Conservation (phyloP, 2,888 invertebrate genomes). For the Lithosia quadra region DNA sequence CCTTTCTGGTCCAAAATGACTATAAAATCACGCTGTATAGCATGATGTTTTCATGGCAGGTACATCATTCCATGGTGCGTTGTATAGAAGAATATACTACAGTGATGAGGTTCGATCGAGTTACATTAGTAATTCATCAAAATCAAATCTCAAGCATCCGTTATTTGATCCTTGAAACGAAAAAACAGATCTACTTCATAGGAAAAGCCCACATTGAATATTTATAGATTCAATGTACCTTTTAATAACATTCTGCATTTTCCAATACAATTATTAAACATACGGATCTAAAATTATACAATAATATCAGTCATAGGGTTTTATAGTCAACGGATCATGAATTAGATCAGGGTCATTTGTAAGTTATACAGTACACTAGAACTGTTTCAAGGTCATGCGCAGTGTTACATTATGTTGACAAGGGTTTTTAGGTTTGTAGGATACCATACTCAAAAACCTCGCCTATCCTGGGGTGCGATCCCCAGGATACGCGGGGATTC, state of each 20-base stretch:
- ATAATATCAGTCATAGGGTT: background rate
- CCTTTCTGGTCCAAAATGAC: too few species aligned
- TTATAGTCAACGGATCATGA: too few species aligned
- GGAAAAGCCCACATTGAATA: conserved; percentile 68
- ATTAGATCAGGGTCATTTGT: background rate
- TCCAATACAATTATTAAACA: conserved; percentile 31
- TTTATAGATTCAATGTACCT: conserved; percentile 52
- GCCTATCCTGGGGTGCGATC: too few species aligned
- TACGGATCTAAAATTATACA: conserved; percentile 42
- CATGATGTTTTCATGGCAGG: too few species aligned
- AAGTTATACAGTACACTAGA: background rate
- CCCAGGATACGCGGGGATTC: too few species aligned
- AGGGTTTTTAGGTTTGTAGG: background rate
- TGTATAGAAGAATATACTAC: background rate
- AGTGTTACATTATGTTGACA: background rate
- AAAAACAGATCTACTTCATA: conserved; percentile 49
- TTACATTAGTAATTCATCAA: conserved; percentile 35
- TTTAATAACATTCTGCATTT: conserved; percentile 34
- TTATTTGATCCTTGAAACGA: conserved; percentile 57
- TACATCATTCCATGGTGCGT: too few species aligned
- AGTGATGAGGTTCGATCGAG: conserved; percentile 28
- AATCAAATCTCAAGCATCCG: conserved; percentile 55
- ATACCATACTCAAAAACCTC: too few species aligned
- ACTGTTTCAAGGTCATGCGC: background rate
- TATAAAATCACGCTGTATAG: too few species aligned